phyloP scores from a whole-genome alignment of 2,113 vertebrate species.

The Progne subis region DNA sequence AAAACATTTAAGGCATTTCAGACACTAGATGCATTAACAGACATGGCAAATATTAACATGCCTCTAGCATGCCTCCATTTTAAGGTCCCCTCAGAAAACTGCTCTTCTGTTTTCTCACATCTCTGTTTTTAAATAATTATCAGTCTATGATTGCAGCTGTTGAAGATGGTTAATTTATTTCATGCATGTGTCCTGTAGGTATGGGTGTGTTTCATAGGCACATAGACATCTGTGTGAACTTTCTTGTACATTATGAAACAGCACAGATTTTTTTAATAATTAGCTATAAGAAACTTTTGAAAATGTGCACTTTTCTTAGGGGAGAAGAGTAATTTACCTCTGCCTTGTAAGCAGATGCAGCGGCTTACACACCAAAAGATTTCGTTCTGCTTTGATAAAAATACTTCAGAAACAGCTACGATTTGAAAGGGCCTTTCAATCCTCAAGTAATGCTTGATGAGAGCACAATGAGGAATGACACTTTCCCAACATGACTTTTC shows the following conservation, averaged over 20 bases:
- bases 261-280: neutral
- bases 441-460: neutral
- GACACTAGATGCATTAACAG: neutral
- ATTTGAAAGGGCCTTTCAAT: neutral
- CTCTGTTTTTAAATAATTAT: neutral
- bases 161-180: neutral
- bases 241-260: neutral
- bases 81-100: neutral
- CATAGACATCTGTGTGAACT: rapidly evolving
- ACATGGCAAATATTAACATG: neutral
- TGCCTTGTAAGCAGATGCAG: neutral
- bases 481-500: neutral
- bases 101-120: neutral
- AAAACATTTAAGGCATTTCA: neutral
- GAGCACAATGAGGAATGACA: neutral
- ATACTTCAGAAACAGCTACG: neutral
- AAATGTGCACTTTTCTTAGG: neutral
- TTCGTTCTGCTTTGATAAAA: neutral
- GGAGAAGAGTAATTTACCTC: neutral
- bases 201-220: rapidly evolving
- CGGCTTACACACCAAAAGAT: neutral
- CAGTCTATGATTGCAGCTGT: neutral
- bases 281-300: neutral
- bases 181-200: neutral
- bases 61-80: neutral